Conservation (phyloP, 1,140 invertebrate species). For the Eciton burchellii region DNA sequence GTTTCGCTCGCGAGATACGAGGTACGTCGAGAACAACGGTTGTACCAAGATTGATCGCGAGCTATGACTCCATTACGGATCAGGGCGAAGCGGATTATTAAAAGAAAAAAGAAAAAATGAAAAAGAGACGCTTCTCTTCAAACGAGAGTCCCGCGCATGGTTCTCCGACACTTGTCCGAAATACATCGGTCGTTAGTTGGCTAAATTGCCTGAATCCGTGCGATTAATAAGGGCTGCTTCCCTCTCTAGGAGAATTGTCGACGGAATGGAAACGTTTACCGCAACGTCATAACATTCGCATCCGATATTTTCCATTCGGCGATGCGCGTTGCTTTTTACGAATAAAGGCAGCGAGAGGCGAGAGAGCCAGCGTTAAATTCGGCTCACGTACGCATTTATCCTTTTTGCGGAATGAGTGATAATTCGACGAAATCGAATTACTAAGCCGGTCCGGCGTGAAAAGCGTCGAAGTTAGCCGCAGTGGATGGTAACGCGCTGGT, state of each 20-base stretch:
- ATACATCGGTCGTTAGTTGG: background rate
- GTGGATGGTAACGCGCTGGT: slow-evolving; percentile 71
- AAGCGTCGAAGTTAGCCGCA: slow-evolving; percentile 80
- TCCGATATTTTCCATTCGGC: slow-evolving; percentile 61
- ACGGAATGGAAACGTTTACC: slow-evolving; percentile 32
- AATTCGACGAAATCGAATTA: slow-evolving; percentile 82
- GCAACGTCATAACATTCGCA: slow-evolving; percentile 45
- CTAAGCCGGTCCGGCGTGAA: slow-evolving; percentile 78
- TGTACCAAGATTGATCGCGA: slow-evolving; percentile 79
- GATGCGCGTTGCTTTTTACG: slow-evolving; percentile 39
- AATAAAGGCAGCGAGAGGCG: slow-evolving; percentile 21
- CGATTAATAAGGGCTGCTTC: slow-evolving; percentile 25
- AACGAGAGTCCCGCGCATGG: background rate
- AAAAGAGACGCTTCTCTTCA: no score
- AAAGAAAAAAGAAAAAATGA: background rate
- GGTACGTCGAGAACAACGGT: slow-evolving; percentile 79
- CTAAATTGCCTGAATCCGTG: background rate
- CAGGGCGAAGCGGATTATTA: background rate
- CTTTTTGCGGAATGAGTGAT: slow-evolving; percentile 83
- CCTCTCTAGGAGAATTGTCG: slow-evolving; percentile 38
- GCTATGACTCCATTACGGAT: slow-evolving; percentile 43
- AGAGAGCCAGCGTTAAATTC: slow-evolving; percentile 69
- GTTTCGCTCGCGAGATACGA: slow-evolving; percentile 71
- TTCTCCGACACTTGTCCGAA: background rate
- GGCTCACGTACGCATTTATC: slow-evolving; percentile 80